Conservation (phyloP, 1,140 invertebrate species). For the Halesus radiatus region DNA sequence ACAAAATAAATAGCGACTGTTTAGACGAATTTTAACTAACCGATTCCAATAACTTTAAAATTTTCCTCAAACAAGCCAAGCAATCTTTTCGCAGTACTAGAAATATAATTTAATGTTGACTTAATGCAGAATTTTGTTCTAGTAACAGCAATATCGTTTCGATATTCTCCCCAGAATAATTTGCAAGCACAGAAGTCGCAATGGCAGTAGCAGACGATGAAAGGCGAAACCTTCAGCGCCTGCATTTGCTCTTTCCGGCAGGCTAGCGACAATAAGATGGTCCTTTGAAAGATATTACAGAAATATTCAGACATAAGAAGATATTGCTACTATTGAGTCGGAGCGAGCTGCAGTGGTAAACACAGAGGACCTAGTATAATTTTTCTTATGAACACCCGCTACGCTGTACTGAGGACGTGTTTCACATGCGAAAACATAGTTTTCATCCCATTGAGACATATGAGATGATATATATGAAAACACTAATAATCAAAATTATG, state of each 20-base stretch:
- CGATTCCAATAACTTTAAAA: too few species aligned
- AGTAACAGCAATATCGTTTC: neutral
- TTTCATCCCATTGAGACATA: too few species aligned
- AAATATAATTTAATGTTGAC: too few species aligned
- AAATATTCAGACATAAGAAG: slow-evolving; percentile 27
- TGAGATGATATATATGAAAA: too few species aligned
- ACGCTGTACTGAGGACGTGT: neutral
- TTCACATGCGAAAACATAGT: too few species aligned
- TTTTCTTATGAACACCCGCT: neutral
- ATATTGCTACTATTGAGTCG: slow-evolving; percentile 16
- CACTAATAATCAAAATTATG: too few species aligned
- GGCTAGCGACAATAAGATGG: slow-evolving; percentile 14
- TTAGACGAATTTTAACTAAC: too few species aligned
- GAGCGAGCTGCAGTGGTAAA: slow-evolving; percentile 13
- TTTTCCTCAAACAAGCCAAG: too few species aligned
- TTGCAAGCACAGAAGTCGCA: neutral
- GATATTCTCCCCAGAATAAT: neutral
- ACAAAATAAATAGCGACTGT: too few species aligned
- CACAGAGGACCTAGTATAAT: neutral
- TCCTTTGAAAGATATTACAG: slow-evolving; percentile 14
- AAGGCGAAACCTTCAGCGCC: slow-evolving; percentile 5
- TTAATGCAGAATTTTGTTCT: too few species aligned
- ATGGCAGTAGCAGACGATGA: neutral
- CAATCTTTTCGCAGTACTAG: too few species aligned
- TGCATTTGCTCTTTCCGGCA: slow-evolving; percentile 20